These are phyloP conservation scores for Opisthograptis luteolata DNA, from an alignment of 2,888 invertebrate genomes.

Conservation along the genomic window DNA sequence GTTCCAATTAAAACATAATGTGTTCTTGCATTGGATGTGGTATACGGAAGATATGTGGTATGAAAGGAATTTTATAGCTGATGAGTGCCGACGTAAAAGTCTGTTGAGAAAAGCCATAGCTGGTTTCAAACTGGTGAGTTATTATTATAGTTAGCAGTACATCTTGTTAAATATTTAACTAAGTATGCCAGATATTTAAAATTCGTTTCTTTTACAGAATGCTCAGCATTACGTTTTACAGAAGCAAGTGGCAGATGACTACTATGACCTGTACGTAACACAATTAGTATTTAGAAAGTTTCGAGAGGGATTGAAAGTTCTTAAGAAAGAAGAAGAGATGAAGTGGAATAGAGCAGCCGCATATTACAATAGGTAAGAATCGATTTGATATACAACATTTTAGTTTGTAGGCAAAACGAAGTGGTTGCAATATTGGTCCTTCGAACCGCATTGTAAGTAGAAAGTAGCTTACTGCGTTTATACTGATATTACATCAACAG, in stretches of 20 bases:
- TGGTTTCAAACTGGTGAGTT: conserved; percentile 75
- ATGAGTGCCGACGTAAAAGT: conserved; percentile 79
- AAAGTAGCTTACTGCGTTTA: too few species aligned
- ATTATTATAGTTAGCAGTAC: too few species aligned
- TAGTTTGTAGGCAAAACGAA: background rate
- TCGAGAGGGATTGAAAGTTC: conserved; percentile 65
- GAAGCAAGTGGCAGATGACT: conserved; percentile 89
- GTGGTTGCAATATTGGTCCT: conserved; percentile 5
- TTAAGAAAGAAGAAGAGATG: conserved; percentile 73
- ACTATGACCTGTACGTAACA: conserved; percentile 86
- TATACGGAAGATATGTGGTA: conserved; percentile 76
- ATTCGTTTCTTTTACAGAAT: conserved; percentile 60
- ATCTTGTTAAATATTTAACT: too few species aligned
- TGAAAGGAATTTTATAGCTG: conserved; percentile 83
- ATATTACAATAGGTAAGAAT: conserved; percentile 76
- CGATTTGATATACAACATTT: background rate
- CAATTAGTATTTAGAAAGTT: conserved; percentile 81
- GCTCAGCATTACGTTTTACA: conserved; percentile 76
- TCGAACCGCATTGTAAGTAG: background rate
- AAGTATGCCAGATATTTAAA: too few species aligned
- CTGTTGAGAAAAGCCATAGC: conserved; percentile 72
- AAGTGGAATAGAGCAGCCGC: conserved; percentile 73
- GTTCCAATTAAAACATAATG: conserved; percentile 74
- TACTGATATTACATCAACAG: too few species aligned
- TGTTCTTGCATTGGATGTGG: conserved; percentile 81